Percentiles rank a stretch among this genome's conserved stretches.
Evolutionary conservation across 2,797 vertebrate species (phyloP).

Genomic region (Eremophila alpestris): DNA sequence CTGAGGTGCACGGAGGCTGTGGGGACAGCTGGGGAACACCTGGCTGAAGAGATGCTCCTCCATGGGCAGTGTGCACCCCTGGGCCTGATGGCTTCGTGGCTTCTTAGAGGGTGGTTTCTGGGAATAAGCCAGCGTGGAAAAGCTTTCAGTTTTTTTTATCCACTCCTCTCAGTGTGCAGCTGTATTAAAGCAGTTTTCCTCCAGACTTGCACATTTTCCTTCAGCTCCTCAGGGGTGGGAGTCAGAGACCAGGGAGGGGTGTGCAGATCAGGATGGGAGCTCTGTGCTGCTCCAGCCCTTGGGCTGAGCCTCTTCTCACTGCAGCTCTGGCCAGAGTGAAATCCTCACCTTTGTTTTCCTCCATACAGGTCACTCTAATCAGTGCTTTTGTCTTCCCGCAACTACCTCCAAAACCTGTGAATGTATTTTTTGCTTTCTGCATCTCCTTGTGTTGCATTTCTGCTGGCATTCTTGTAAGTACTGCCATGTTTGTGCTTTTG

Average conservation of each 20-base stretch:
- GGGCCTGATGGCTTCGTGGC: not conserved
- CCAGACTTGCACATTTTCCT: not conserved
- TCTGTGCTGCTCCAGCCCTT: rapidly evolving
- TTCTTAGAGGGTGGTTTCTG: not conserved
- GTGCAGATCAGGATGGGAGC: rapidly evolving
- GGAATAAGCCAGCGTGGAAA: not conserved
- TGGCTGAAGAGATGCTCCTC: not conserved
- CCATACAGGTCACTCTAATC: slow-evolving; percentile 90
- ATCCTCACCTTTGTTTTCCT: slow-evolving; percentile 43
- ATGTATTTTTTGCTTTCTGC: slow-evolving; percentile 95
- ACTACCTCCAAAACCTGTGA: slow-evolving; percentile 91
- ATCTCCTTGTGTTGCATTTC: slow-evolving; percentile 90
- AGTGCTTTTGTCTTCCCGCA: slow-evolving; percentile 94
- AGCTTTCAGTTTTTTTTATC: not conserved
- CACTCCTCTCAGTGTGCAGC: not conserved
- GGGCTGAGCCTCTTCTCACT: not conserved
- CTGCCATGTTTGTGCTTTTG: rapidly evolving
- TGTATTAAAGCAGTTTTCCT: not conserved
- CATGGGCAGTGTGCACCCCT: rapidly evolving
- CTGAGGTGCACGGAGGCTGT: rapidly evolving
- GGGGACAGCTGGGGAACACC: not conserved
- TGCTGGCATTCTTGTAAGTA: slow-evolving; percentile 92
- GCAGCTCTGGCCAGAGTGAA: not conserved
- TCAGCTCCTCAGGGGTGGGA: not conserved
- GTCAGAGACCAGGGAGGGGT: not conserved